These are phyloP conservation scores for Heptranchias perlo DNA, from an alignment of 2,113 vertebrate genomes.

Conservation along the genomic window DNA sequence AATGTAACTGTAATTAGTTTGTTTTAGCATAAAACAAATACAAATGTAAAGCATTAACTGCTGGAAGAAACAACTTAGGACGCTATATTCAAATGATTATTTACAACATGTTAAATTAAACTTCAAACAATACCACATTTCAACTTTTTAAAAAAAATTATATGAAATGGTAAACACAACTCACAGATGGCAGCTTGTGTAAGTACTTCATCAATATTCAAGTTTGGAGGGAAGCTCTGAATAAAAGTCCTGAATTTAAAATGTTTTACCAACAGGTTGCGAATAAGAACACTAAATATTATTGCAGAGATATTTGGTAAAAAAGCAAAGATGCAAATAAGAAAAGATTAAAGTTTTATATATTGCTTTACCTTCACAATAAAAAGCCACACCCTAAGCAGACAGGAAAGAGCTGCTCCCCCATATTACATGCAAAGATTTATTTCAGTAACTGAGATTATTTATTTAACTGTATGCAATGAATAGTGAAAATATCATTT, in stretches of 20 bases:
- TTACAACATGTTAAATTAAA: too few species aligned
- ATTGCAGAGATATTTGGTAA: not conserved
- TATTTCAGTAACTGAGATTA: not conserved
- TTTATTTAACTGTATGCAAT: not conserved
- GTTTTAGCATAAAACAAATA: not conserved
- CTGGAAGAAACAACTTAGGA: too few species aligned
- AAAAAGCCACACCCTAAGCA: not conserved
- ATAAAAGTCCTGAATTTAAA: constrained; percentile 2
- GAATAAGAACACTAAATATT: not conserved
- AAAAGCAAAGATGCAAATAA: not conserved
- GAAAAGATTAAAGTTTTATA: not conserved
- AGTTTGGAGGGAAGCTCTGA: not conserved
- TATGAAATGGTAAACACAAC: not conserved
- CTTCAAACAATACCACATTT: too few species aligned
- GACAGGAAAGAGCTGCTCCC: not conserved
- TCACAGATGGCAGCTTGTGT: not conserved
- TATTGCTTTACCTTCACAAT: not conserved
- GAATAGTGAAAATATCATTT: not conserved
- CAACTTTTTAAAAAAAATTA: too few species aligned
- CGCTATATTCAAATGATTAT: too few species aligned
- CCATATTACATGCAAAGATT: not conserved
- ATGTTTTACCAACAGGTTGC: not conserved
- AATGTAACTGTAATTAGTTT: not conserved
- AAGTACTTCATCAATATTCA: not conserved
- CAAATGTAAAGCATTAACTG: not conserved